Evolutionary conservation across 2,888 invertebrate species (phyloP).

Genomic region (Xestia rhomboidea): DNA sequence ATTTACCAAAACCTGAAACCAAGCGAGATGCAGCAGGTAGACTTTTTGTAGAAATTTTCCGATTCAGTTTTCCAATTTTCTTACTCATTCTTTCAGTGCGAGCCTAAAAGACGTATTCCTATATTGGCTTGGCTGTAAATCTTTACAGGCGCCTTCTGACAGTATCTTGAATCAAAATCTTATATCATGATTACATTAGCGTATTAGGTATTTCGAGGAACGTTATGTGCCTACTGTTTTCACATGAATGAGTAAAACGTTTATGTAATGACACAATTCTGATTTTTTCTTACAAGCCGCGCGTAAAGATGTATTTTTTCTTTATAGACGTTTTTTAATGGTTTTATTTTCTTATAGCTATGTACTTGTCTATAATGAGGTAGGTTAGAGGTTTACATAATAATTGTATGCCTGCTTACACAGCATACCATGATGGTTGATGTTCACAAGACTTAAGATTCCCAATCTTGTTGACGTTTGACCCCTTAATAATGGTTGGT

Average conservation of each 20-base stretch:
- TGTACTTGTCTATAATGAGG: not conserved
- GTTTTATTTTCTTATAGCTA: not conserved
- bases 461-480: not conserved
- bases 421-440: not conserved
- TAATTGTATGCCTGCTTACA: not conserved
- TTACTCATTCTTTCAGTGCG: conserved; percentile 8
- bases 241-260: conserved; percentile 51
- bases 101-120: conserved; percentile 36
- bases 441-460: not conserved
- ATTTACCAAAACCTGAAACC: not conserved
- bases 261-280: conserved; percentile 21
- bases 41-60: not conserved
- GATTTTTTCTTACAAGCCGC: not conserved
- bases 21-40: no score
- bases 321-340: not conserved
- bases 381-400: conserved; percentile 8
- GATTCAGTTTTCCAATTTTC: conserved; percentile 7
- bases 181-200: conserved; percentile 68
- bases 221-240: conserved; percentile 35
- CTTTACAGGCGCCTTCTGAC: conserved; percentile 63
- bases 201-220: conserved; percentile 63
- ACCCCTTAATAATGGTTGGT: not conserved
- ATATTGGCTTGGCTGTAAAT: conserved; percentile 57
- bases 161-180: conserved; percentile 67
- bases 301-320: not conserved